Percentiles rank a stretch among this genome's conserved stretches.
Evolutionary conservation across 2,113 vertebrate species (phyloP).

Genomic region (Odontesthes bonariensis): DNA sequence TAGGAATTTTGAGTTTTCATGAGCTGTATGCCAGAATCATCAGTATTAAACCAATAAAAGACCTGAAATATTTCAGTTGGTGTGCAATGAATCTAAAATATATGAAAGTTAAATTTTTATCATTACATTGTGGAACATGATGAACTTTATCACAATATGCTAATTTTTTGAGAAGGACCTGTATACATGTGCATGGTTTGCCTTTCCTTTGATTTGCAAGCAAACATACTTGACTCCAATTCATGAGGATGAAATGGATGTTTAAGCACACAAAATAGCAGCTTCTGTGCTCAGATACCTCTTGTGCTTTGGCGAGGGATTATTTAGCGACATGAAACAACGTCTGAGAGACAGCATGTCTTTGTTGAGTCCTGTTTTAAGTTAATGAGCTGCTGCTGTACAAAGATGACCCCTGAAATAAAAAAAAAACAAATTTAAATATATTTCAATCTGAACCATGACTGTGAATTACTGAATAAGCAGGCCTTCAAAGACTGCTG

Average conservation of each 20-base stretch:
- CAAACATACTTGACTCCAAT: constrained; percentile 13
- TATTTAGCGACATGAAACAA: constrained; percentile 1
- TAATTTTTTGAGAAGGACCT: too few species aligned
- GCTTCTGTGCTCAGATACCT: background rate
- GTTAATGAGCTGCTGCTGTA: constrained; percentile 15
- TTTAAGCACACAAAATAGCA: background rate
- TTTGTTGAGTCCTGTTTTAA: constrained; percentile 24
- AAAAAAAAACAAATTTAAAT: constrained; percentile 10
- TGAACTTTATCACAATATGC: too few species aligned
- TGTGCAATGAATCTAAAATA: too few species aligned
- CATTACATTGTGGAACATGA: too few species aligned
- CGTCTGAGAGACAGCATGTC: background rate
- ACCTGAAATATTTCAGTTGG: too few species aligned
- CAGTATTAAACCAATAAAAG: too few species aligned
- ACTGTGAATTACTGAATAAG: constrained; percentile 49
- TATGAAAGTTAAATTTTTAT: too few species aligned
- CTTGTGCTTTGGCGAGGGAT: background rate
- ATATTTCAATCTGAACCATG: constrained; percentile 24
- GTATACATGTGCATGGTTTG: background rate
- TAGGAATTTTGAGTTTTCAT: too few species aligned
- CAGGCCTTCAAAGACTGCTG: constrained; percentile 44
- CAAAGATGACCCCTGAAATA: constrained; percentile 11
- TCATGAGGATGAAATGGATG: background rate
- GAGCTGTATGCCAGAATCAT: too few species aligned
- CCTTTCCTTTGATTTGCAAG: constrained; percentile 4